Evolutionary conservation across 2,113 vertebrate genomes (phyloP), one percentile per base, ranked within the genome.

Genomic region (Xerus inauris): DNA sequence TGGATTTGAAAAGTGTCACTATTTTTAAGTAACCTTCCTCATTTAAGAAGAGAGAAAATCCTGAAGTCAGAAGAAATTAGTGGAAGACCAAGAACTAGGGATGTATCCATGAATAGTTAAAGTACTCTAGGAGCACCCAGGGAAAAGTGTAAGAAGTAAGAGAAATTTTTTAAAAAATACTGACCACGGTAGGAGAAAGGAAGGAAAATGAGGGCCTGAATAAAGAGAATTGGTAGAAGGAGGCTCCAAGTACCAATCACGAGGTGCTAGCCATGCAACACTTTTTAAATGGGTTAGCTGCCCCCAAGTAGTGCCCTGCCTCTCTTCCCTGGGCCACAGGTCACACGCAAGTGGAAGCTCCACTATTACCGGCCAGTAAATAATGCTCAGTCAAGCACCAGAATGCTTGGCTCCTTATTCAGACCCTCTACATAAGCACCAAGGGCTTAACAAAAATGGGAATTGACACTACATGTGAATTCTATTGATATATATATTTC

Each of bases 1-100:
- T 90, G 64, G 54, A 94, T 35, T 84, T 72, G 38, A 89, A 94
- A 89, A 94, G 8, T n/a, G n/a, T 89, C 38, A 76, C 38, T 69
- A 76, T 86, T 45, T 42, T n/a, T 76, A 80, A 38, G 69, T 77
- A 75, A 93, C 30, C 45, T 95, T 90, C 67, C n/a, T 75, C 26
- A 57, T 71, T 49, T 65, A 86, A 90, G 49, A 80, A 89, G 40
- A 91, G 62, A 59, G 85, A 32, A 89, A 87, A 87, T 77, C 57
- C 79, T 81, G 45, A 95, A 57, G 17, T 72, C 76, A 88, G 89
- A 88, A 77, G 62, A 96, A 89, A 86, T 79, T 30, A 38, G 10
- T 73, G 16, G 40, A 76, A 32, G 54, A 24, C 1, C 12, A 79
- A 80, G 45, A 84, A 59, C 38, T 38, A 85, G 16, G 64, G 45